phyloP scores from a whole-genome alignment of 1,140 invertebrate genomes.

The Meloidogyne floridensis region DNA sequence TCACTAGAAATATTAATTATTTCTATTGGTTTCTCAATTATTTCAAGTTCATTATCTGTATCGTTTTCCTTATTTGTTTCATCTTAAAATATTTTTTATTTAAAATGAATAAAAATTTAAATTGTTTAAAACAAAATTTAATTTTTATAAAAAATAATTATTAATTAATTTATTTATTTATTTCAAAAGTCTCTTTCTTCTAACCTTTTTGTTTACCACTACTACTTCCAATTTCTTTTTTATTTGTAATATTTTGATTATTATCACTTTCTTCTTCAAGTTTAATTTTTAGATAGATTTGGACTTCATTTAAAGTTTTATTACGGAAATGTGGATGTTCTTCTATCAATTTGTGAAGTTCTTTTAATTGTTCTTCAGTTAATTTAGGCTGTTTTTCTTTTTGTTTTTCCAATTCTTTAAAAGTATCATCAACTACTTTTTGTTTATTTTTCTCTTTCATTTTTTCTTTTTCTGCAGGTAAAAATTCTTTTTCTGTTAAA shows the following conservation, averaged over 20 bases:
- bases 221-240: not conserved
- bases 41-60: not conserved
- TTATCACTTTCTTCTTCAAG: not conserved
- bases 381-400: not conserved
- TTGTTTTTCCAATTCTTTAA: not conserved
- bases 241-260: not conserved
- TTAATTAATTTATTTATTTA: too few species aligned
- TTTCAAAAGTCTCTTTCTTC: too few species aligned
- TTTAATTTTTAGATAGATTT: not conserved
- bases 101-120: too few species aligned
- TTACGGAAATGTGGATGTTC: not conserved
- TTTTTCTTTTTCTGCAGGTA: too few species aligned
- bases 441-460: too few species aligned
- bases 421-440: not conserved
- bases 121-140: too few species aligned
- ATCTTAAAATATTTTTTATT: not conserved
- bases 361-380: not conserved
- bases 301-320: not conserved
- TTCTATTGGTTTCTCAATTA: not conserved
- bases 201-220: too few species aligned
- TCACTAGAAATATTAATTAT: not conserved
- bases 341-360: not conserved
- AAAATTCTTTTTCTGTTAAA: too few species aligned
- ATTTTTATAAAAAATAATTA: too few species aligned
- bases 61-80: not conserved